A percentile compares a stretch with the other conserved stretches of the same genome.
Evolutionary conservation across 2,797 vertebrate genomes (phyloP).

Genomic region (Mus minutoides): DNA sequence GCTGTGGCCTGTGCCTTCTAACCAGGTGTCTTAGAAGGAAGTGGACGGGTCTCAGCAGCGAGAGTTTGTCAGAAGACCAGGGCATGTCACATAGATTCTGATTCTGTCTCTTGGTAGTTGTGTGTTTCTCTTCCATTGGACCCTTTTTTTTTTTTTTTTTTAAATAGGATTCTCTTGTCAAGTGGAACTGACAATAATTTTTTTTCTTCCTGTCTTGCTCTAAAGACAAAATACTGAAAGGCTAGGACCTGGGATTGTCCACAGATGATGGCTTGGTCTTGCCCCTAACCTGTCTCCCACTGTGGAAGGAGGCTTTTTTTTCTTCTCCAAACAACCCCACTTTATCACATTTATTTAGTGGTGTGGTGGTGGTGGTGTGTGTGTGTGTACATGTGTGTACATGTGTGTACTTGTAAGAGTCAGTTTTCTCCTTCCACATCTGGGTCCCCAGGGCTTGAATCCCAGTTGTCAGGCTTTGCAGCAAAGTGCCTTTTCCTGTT

Average conservation of each 20-base stretch:
- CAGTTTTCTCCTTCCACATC: not conserved
- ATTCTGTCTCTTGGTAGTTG: not conserved
- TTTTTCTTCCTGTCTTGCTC: not conserved
- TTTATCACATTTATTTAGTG: not conserved
- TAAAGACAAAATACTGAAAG: not conserved
- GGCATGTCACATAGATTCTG: not conserved
- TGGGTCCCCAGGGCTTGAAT: not conserved
- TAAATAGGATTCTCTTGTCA: not conserved
- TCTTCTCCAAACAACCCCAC: not conserved
- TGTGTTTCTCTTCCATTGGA: not conserved
- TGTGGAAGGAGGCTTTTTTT: not conserved
- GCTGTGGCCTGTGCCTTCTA: not conserved
- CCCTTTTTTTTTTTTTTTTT: not conserved
- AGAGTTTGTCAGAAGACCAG: not conserved
- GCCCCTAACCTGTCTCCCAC: not conserved
- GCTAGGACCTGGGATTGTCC: rapidly evolving
- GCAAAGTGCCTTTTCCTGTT: not conserved
- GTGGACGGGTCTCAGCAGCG: not conserved
- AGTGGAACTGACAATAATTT: not conserved
- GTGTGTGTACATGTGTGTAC: not conserved
- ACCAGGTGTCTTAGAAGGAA: not conserved
- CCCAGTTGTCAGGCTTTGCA: not conserved
- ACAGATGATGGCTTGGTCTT: not conserved
- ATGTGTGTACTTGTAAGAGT: not conserved
- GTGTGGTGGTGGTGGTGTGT: not conserved